Percentiles rank a stretch among this genome's conserved stretches.
Evolutionary conservation across 2,113 vertebrate species (phyloP).

Genomic region (Rhabdornis inornatus): DNA sequence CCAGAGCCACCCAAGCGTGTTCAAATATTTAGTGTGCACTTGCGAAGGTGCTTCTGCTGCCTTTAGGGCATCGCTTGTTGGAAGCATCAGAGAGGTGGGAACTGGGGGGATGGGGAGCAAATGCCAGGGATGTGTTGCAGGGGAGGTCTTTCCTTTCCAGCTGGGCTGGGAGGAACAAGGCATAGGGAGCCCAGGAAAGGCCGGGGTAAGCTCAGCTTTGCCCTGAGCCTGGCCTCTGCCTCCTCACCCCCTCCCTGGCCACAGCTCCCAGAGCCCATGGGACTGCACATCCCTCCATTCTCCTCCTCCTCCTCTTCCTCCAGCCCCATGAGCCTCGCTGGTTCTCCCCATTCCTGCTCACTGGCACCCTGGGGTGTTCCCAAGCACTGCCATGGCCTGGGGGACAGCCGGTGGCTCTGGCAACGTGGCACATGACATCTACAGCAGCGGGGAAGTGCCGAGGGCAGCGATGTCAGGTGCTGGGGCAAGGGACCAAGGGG

Average conservation of each 20-base stretch:
- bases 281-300: background rate
- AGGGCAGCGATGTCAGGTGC: background rate
- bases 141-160: background rate
- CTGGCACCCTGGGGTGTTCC: background rate
- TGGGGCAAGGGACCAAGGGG: background rate
- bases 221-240: background rate
- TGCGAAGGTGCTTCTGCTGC: slow-evolving; percentile 57
- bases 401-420: background rate
- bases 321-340: background rate
- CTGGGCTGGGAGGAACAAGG: background rate
- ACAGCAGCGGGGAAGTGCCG: accelerated
- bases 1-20: slow-evolving; percentile 57
- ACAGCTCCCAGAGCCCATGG: background rate
- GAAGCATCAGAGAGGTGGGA: slow-evolving; percentile 50
- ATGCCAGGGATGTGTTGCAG: background rate
- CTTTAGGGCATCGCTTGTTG: slow-evolving; percentile 49
- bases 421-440: background rate
- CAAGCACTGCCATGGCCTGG: background rate
- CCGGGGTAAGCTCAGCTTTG: background rate
- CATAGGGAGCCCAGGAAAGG: background rate
- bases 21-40: slow-evolving; percentile 50
- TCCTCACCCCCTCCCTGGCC: accelerated
- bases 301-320: background rate
- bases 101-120: slow-evolving; percentile 32
- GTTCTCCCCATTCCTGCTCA: background rate